Conservation (phyloP, 2,797 vertebrate genomes). For the Anisognathus igniventris region DNA sequence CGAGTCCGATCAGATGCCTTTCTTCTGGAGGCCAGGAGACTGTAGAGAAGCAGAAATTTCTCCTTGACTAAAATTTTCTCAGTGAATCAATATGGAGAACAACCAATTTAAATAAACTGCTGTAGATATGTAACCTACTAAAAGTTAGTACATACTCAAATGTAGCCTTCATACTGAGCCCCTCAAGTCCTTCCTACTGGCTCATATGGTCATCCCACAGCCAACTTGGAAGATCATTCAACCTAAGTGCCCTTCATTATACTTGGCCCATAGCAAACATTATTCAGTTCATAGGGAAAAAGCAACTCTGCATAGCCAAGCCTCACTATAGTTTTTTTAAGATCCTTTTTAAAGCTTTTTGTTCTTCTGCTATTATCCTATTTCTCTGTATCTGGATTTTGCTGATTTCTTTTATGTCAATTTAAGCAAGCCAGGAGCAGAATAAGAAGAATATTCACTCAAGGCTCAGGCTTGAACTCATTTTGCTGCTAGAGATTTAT, state of each 20-base stretch:
- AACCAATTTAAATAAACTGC: neutral
- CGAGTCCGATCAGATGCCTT: neutral
- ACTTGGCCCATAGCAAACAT: neutral
- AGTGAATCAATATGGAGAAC: neutral
- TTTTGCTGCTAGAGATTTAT: conserved; percentile 27
- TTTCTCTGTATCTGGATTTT: neutral
- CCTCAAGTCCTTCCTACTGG: neutral
- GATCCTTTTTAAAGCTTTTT: neutral
- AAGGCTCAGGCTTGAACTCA: neutral
- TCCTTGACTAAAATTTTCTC: neutral
- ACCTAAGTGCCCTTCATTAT: neutral
- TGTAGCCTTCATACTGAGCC: neutral
- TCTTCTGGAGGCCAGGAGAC: neutral
- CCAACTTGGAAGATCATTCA: neutral
- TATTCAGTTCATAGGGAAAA: neutral
- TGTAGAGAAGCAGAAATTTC: neutral
- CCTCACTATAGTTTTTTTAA: neutral
- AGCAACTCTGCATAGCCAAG: neutral
- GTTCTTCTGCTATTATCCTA: neutral
- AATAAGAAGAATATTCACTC: conserved; percentile 2
- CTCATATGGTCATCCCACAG: neutral
- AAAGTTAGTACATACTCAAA: neutral
- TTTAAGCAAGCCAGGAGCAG: neutral
- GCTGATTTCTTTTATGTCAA: neutral
- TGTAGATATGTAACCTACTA: neutral